Percentiles rank a stretch among this genome's conserved stretches.
These are phyloP conservation scores for Crematogaster levior DNA, from an alignment of 2,888 invertebrate genomes.

Conservation along the genomic window DNA sequence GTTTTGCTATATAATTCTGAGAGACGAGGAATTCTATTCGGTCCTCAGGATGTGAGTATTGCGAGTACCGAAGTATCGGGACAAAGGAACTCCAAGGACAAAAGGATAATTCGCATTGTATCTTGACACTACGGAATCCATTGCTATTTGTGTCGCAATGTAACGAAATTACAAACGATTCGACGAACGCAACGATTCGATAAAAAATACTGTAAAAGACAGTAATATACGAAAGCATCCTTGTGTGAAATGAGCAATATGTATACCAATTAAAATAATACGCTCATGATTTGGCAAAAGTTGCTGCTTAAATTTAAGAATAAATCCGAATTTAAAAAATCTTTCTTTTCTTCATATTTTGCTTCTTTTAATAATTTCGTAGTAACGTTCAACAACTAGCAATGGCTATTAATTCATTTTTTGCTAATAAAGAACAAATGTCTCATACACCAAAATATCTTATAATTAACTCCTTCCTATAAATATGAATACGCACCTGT, in stretches of 20 bases:
- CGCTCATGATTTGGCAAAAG: background rate
- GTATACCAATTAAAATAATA: too few relatives aligned
- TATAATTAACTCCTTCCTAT: background rate
- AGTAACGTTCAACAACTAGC: background rate
- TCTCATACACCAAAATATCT: background rate
- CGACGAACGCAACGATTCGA: slow-evolving; percentile 19
- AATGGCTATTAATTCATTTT: background rate
- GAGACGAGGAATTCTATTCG: slow-evolving; percentile 69
- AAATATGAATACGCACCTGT: background rate
- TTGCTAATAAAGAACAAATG: background rate
- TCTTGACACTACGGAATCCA: slow-evolving; percentile 56
- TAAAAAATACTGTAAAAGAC: slow-evolving; percentile 20
- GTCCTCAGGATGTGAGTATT: slow-evolving; percentile 60
- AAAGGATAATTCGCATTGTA: slow-evolving; percentile 69
- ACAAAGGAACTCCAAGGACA: slow-evolving; percentile 72
- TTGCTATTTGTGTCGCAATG: slow-evolving; percentile 40
- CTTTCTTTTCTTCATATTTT: background rate
- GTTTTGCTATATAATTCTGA: slow-evolving; percentile 69
- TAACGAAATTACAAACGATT: slow-evolving; percentile 49
- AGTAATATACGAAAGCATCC: too few relatives aligned
- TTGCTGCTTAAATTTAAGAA: background rate
- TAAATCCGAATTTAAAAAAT: background rate
- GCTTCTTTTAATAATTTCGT: background rate
- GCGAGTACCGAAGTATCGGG: slow-evolving; percentile 61
- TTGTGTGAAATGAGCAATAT: too few relatives aligned